Evolutionary conservation across 35 echinoderm and acorn worm genomes (phyloP), one percentile per base, ranked within the genome.

Genomic region (Apostichopus californicus): DNA sequence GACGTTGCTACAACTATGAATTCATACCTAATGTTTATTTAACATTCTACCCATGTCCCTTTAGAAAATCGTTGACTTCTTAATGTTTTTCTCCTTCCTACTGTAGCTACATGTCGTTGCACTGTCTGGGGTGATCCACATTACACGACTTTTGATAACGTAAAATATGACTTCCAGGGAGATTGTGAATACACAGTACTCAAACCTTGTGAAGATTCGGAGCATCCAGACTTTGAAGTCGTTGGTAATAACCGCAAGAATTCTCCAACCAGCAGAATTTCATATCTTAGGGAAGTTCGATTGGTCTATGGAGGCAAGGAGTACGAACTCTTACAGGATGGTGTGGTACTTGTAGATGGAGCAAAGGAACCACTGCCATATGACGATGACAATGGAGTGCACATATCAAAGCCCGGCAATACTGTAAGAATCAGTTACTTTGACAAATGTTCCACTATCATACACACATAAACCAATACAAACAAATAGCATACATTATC

Each of bases 161-260:
- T 55, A n/a, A 54, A 8, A 4, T 82, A 54, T 12, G 34, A 82
- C 79, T 82, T 82, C 55, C 79, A 82, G 26, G 79, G 79, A 55
- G 79, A 82, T 46, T 82, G 79, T 54, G 79, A 82, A 54, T 82
- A 82, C 46, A 82, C 79, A 10, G 5, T 80, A 11, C 18, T 80
- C 34, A 54, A 80, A 53, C 11, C 78, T 0, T 80, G 78, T 80
- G 52, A 25, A 34, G 9, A 34, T 5, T 24, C n/a, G 3, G 20
- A 24, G 11, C 0, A 8, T 23, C 78, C 78, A 12, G 20, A 80
- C 5, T 80, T 80, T 53, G 78, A 80, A 53, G 18, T 80, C 1
- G 2, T 80, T 24, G 78, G 78, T 5, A 80, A n/a, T 0, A 12
- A 7, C 13, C 28, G n/a, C 11, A 80, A 80, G 52, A 34, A 80